Percentiles rank a stretch among this genome's conserved stretches.
phyloP scores from a whole-genome alignment of 2,113 vertebrate genomes.

The Hemichromis elongatus region DNA sequence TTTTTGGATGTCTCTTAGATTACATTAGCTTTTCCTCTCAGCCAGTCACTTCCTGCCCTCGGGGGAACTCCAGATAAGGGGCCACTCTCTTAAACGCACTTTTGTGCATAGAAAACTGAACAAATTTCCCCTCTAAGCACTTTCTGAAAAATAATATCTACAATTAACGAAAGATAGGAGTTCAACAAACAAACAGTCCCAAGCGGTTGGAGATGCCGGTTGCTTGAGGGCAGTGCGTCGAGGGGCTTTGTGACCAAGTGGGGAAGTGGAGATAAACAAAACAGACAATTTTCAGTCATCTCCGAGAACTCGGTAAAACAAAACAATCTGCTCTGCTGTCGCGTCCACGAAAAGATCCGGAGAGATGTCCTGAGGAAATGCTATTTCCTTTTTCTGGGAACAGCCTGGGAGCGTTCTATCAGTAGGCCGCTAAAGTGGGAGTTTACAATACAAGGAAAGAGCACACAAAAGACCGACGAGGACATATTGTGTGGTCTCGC shows the following conservation, averaged over 20 bases:
- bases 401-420: background rate
- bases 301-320: slow-evolving; percentile 37
- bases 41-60: slow-evolving; percentile 60
- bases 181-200: slow-evolving; percentile 35
- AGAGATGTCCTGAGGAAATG: slow-evolving; percentile 62
- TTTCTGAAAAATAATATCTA: slow-evolving; percentile 44
- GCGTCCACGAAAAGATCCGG: slow-evolving; percentile 47
- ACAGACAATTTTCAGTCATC: slow-evolving; percentile 49
- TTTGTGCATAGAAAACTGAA: slow-evolving; percentile 47
- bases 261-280: slow-evolving; percentile 58
- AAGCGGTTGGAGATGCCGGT: slow-evolving; percentile 7
- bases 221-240: slow-evolving; percentile 5
- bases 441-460: slow-evolving; percentile 38
- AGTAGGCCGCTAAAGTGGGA: background rate
- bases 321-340: slow-evolving; percentile 41
- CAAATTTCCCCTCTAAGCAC: slow-evolving; percentile 45
- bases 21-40: slow-evolving; percentile 54
- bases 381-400: slow-evolving; percentile 49
- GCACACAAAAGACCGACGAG: background rate
- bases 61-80: slow-evolving; percentile 54
- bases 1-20: slow-evolving; percentile 50
- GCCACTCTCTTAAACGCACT: slow-evolving; percentile 43
- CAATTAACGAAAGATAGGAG: slow-evolving; percentile 44
- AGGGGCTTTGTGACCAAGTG: slow-evolving; percentile 26
- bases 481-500: background rate